Base-by-base conservation (phyloP, 2,797 vertebrate genomes). In the Carduelis carduelis region DNA sequence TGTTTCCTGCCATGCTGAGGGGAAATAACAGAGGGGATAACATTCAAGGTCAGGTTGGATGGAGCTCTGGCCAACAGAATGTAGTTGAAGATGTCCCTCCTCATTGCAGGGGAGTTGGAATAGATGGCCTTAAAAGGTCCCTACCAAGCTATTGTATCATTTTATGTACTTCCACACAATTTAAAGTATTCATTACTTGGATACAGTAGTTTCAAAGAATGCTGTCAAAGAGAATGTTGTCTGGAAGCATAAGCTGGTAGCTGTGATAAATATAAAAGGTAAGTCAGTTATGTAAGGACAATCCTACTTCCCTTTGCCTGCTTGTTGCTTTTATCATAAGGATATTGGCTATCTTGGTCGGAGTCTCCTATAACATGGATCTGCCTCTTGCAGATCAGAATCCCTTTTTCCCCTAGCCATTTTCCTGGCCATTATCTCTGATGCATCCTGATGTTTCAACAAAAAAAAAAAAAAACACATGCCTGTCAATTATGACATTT, bases 1-100 rank as follows among this genome's bases (percentile, higher is more conserved):
- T 55, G 6, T 56, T 69, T 89, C 23, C 9, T 56, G 20, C 22
- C 0, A 0, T 82, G 32, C 49, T 7, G 5, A 75, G 49, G 16
- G 35, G 43, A 49, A 44, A 14, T 49, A 68, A 21, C 41, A 55
- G 30, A 27, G 27, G 17, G 52, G 13, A 17, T 43, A 56, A 63
- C 20, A 13, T 49, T 69, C 49, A n/a, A 12, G 43, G 49, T 63
- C 63, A 15, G 32, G 23, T 26, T 63, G 56, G 47, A 21, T 82
- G 49, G 41, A 22, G 19, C 27, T 75, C 70, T 75, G 49, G 19
- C 19, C 41, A 43, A 0, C 63, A 7, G 39, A 19, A 35, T 24
- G 6, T 43, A 37, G 35, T 37, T 61, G 43, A 61, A 37, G 41
- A n/a, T 49, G 35, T 49, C 16, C 43, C 41, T n/a, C 9, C 11